Percentiles rank a stretch among this genome's conserved stretches.
Conservation (phyloP, 37 sponge, comb jelly and placozoan genomes). For the Crambe crambe region DNA sequence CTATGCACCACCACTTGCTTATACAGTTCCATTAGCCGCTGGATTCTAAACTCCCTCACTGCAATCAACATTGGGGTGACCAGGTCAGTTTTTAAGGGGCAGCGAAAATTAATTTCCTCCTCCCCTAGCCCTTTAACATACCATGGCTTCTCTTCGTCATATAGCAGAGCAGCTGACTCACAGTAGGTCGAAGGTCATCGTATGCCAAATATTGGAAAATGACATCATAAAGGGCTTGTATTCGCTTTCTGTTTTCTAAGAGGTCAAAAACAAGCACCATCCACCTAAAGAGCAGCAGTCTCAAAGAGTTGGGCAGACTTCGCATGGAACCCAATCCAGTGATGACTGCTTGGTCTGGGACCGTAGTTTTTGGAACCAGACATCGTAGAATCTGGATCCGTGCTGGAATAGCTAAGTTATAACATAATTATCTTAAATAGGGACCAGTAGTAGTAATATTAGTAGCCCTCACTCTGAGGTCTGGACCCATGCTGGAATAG, state of each 20-base stretch:
- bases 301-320: constrained; percentile 5
- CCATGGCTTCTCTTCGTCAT: constrained; percentile 48
- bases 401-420: not conserved
- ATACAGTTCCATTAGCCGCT: constrained; percentile 19
- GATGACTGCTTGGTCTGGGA: constrained; percentile 25
- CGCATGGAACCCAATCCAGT: constrained; percentile 25
- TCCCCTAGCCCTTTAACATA: no score
- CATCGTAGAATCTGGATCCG: constrained; percentile 11
- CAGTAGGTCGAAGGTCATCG: constrained; percentile 44
- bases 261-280: constrained; percentile 48
- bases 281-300: constrained; percentile 42
- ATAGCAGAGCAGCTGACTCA: constrained; percentile 59
- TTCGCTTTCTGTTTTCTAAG: constrained; percentile 9
- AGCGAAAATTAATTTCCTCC: no score
- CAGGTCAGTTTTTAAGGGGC: no score
- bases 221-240: constrained; percentile 36
- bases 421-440: no score
- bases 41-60: constrained; percentile 46
- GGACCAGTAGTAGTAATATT: not conserved
- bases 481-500: not conserved
- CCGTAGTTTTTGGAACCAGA: constrained; percentile 46
- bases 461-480: constrained; percentile 7
- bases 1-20: constrained; percentile 11
- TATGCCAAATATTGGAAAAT: constrained; percentile 23
- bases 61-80: no score